Evolutionary conservation across 1,140 invertebrate genomes (phyloP).

Genomic region (Oreohelix idahoensis): DNA sequence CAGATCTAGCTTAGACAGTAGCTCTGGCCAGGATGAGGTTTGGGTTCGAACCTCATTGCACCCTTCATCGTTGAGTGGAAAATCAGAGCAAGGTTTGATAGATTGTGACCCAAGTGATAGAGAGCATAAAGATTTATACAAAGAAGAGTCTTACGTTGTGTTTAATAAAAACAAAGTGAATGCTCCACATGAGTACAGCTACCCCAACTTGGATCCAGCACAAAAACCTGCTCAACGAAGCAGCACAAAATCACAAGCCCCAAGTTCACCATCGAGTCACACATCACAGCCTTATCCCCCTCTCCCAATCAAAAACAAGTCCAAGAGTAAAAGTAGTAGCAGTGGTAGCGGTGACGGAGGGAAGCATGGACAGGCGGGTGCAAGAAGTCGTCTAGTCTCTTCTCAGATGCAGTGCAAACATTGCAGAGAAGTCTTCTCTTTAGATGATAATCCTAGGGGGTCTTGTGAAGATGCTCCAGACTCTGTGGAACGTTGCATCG

Average conservation of each 20-base stretch:
- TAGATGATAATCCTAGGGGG: constrained; percentile 86
- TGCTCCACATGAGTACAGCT: constrained; percentile 66
- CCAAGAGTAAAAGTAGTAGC: constrained; percentile 29
- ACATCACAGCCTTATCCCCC: constrained; percentile 57
- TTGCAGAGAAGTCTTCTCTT: constrained; percentile 75
- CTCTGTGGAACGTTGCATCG: constrained; percentile 84
- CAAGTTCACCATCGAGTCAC: constrained; percentile 17
- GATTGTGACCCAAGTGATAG: constrained; percentile 52
- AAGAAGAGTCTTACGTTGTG: constrained; percentile 85
- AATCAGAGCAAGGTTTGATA: constrained; percentile 62
- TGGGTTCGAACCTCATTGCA: constrained; percentile 69
- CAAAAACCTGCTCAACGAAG: constrained; percentile 64
- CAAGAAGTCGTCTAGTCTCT: constrained; percentile 43
- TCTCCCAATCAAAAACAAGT: constrained; percentile 60
- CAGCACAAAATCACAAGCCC: constrained; percentile 51
- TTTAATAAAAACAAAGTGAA: constrained; percentile 76
- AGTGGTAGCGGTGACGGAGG: constrained; percentile 4
- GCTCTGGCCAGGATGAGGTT: constrained; percentile 59
- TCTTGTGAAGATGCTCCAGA: constrained; percentile 92
- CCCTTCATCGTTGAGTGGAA: constrained; percentile 57
- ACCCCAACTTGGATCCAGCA: constrained; percentile 66
- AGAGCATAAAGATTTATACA: constrained; percentile 42
- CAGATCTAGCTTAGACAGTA: constrained; percentile 64
- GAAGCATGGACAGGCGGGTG: constrained; percentile 5
- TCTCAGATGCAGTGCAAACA: constrained; percentile 71